Percentiles rank a stretch among this genome's conserved stretches.
phyloP scores from a whole-genome alignment of 1,140 invertebrate species.

The Asbolus verrucosus region DNA sequence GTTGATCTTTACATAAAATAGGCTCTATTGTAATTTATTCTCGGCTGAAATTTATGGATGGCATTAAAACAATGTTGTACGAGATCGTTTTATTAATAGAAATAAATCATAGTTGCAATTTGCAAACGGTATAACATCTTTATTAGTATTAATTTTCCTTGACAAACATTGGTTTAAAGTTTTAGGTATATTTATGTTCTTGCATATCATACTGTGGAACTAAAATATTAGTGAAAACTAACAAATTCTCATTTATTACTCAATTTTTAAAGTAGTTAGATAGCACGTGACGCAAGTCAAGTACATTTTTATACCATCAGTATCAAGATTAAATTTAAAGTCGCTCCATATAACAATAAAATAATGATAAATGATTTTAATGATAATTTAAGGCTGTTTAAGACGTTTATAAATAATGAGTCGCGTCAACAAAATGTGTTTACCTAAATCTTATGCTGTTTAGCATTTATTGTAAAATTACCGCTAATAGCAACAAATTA shows the following conservation, averaged over 20 bases:
- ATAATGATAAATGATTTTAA: constrained; percentile 23
- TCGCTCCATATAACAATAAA: constrained; percentile 4
- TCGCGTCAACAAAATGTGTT: constrained; percentile 22
- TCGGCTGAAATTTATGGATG: constrained; percentile 2
- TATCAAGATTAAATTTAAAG: constrained; percentile 25
- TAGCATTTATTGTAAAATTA: constrained; percentile 37
- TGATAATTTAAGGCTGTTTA: constrained; percentile 14
- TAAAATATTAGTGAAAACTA: too few relatives aligned
- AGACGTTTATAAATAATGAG: constrained; percentile 24
- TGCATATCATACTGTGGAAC: too few relatives aligned
- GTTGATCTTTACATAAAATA: not conserved
- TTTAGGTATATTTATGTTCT: constrained; percentile 1
- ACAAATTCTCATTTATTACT: too few relatives aligned
- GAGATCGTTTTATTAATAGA: constrained; percentile 8
- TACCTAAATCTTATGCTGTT: constrained; percentile 1
- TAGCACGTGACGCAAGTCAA: constrained; percentile 12
- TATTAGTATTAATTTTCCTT: constrained; percentile 9
- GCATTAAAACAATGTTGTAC: constrained; percentile 16
- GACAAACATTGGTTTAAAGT: constrained; percentile 9
- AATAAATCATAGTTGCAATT: constrained; percentile 28
- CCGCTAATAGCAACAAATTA: constrained; percentile 22
- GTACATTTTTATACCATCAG: not conserved
- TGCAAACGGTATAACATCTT: not conserved
- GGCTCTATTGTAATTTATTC: constrained; percentile 3
- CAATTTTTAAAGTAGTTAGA: too few relatives aligned